phyloP scores from a whole-genome alignment of 2,888 invertebrate genomes.

The Miltochrista miniata region DNA sequence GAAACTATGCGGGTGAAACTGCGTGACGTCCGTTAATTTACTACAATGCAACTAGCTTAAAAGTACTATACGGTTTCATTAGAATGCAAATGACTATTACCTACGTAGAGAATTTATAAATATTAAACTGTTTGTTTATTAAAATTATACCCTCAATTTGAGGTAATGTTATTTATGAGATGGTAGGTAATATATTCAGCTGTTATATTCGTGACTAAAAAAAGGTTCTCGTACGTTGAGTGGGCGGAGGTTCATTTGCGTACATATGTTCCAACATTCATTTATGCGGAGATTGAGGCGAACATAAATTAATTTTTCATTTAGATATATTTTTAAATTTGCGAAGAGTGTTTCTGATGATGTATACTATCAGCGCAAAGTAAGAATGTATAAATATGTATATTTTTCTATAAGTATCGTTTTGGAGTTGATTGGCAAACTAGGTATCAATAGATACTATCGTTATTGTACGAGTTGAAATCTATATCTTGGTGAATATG shows the following conservation, averaged over 20 bases:
- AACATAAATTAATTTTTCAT: not conserved
- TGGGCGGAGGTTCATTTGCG: constrained; percentile 2
- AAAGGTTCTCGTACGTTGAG: not conserved
- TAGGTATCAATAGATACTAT: too few relatives aligned
- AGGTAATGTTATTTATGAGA: constrained; percentile 1
- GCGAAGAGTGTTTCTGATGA: not conserved
- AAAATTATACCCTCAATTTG: not conserved
- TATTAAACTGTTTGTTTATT: not conserved
- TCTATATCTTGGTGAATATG: too few relatives aligned
- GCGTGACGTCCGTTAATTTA: too few relatives aligned
- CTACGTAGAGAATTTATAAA: not conserved
- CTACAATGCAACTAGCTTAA: too few relatives aligned
- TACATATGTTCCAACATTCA: not conserved
- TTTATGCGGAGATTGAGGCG: not conserved
- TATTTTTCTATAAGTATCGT: too few relatives aligned
- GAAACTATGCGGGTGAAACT: too few relatives aligned
- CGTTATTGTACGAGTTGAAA: too few relatives aligned
- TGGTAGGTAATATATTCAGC: not conserved
- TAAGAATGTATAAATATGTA: too few relatives aligned
- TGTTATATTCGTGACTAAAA: not conserved
- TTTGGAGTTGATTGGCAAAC: too few relatives aligned
- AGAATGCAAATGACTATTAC: too few relatives aligned
- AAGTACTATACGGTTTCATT: too few relatives aligned
- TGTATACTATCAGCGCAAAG: too few relatives aligned
- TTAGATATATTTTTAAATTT: not conserved